Conservation (phyloP, 2,113 vertebrate species). For the Jaculus jaculus region DNA sequence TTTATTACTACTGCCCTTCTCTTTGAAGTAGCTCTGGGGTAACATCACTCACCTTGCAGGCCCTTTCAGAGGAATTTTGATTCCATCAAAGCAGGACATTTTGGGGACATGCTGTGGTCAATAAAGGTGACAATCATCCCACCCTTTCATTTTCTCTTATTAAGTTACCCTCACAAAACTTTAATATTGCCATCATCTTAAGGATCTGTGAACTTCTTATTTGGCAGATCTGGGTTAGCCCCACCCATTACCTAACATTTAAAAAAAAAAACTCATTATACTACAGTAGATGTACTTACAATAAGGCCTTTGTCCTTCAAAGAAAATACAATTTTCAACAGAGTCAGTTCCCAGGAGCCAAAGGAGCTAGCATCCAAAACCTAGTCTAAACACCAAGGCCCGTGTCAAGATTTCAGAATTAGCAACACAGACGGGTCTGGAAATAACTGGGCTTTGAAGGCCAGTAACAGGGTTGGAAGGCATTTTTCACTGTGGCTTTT, state of each 20-base stretch:
- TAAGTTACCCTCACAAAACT: not conserved
- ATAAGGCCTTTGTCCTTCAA: constrained; percentile 79
- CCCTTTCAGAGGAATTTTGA: not conserved
- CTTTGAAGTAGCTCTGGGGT: not conserved
- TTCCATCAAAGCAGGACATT: not conserved
- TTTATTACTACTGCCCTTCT: not conserved
- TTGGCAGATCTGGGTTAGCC: constrained; percentile 46
- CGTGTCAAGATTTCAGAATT: constrained; percentile 57
- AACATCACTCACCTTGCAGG: not conserved
- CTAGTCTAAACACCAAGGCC: constrained; percentile 73
- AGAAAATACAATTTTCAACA: constrained; percentile 79
- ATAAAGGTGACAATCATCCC: not conserved
- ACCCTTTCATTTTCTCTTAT: not conserved
- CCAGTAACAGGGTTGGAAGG: not conserved
- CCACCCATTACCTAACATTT: constrained; percentile 65
- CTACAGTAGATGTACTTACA: constrained; percentile 67
- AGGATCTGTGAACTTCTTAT: constrained; percentile 47
- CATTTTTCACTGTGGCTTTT: constrained; percentile 10
- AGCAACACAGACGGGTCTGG: constrained; percentile 16
- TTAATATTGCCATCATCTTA: not conserved
- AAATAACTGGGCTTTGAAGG: not conserved
- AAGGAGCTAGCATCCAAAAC: constrained; percentile 73
- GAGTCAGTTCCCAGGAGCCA: constrained; percentile 75
- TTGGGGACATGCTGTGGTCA: not conserved
- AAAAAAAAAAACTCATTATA: constrained; percentile 47